Evolutionary conservation across 1,140 invertebrate species (phyloP).

Genomic region (Vanessa tameamea): DNA sequence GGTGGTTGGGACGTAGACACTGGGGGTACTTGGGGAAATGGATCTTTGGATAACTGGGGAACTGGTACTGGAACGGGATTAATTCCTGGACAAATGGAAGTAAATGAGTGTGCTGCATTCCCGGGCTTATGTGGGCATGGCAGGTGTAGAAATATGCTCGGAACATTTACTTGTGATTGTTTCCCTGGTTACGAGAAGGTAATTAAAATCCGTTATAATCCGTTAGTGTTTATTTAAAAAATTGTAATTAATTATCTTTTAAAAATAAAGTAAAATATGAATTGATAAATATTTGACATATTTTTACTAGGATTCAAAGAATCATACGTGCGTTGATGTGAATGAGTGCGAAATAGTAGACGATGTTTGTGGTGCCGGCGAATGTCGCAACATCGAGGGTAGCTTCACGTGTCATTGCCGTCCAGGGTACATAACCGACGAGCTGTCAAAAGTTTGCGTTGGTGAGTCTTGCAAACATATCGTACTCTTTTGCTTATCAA

Average conservation of each 20-base stretch:
- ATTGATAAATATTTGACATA: not conserved
- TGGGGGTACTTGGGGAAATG: constrained; percentile 37
- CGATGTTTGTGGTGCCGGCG: constrained; percentile 91
- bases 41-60: constrained; percentile 39
- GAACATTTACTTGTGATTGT: constrained; percentile 85
- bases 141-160: constrained; percentile 83
- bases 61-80: constrained; percentile 62
- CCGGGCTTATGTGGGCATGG: constrained; percentile 92
- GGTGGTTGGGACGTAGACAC: constrained; percentile 40
- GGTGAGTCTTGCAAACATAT: constrained; percentile 79
- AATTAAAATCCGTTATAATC: constrained; percentile 23
- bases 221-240: not conserved
- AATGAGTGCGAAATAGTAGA: constrained; percentile 93
- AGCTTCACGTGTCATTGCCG: constrained; percentile 91
- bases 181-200: constrained; percentile 86
- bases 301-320: constrained; percentile 62
- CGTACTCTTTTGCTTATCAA: too few species aligned
- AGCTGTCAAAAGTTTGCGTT: constrained; percentile 92
- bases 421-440: constrained; percentile 87
- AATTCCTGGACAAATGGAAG: constrained; percentile 87
- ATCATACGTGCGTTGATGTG: constrained; percentile 85
- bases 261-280: not conserved
- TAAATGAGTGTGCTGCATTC: constrained; percentile 93
- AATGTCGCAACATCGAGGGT: constrained; percentile 91
- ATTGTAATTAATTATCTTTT: not conserved